A percentile compares a stretch with the other conserved stretches of the same genome.
Conservation (phyloP, 2,888 invertebrate genomes). For the Apodemia duryi region DNA sequence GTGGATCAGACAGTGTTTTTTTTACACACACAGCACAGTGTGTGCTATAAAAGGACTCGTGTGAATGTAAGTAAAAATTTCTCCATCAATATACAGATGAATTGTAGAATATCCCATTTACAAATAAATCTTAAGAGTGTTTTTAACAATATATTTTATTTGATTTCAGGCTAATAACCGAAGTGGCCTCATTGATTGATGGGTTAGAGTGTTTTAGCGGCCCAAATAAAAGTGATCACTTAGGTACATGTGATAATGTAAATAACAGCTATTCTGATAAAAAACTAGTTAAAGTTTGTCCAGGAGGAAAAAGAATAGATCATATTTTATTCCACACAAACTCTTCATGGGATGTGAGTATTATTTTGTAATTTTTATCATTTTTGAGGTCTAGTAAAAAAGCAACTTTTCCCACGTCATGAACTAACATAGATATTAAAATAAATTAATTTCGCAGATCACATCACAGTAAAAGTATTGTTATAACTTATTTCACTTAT, state of each 20-base stretch:
- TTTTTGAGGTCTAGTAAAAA: too few species aligned
- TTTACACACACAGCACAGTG: too few species aligned
- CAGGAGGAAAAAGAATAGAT: slow-evolving; percentile 94
- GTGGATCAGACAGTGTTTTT: too few species aligned
- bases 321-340: slow-evolving; percentile 86
- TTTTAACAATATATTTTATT: neutral
- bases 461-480: too few species aligned
- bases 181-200: slow-evolving; percentile 60
- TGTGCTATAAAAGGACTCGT: slow-evolving; percentile 21
- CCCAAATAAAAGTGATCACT: slow-evolving; percentile 22
- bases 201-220: slow-evolving; percentile 28
- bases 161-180: slow-evolving; percentile 61
- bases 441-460: too few species aligned
- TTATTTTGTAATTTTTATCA: neutral
- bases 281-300: slow-evolving; percentile 67
- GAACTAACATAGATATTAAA: too few species aligned
- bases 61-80: too few species aligned
- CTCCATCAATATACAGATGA: too few species aligned
- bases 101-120: too few species aligned
- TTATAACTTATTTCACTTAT: too few species aligned
- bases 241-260: slow-evolving; percentile 83
- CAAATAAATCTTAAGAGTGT: too few species aligned
- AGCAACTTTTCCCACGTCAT: too few species aligned
- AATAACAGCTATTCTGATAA: slow-evolving; percentile 90
- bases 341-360: slow-evolving; percentile 49